Conservation (phyloP, 2,113 vertebrate genomes). For the Turnix velox region DNA sequence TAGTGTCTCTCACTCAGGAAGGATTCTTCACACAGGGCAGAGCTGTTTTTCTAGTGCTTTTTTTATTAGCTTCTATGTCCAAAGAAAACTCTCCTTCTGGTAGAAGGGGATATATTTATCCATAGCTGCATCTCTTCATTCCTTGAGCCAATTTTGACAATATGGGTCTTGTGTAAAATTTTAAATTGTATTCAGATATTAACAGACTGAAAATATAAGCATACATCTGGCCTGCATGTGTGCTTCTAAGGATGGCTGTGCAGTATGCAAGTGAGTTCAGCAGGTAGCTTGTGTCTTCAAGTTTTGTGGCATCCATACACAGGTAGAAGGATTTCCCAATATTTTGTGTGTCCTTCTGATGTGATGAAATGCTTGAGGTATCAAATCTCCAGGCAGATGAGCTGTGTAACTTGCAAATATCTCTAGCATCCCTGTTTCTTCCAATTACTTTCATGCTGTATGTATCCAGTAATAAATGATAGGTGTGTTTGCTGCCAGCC, state of each 20-base stretch:
- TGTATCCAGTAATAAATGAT: neutral
- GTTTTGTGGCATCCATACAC: neutral
- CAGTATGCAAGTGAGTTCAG: neutral
- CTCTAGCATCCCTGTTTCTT: neutral
- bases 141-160: neutral
- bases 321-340: neutral
- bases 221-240: neutral
- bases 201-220: neutral
- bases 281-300: neutral
- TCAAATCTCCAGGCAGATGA: neutral
- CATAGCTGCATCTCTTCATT: neutral
- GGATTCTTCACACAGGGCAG: neutral
- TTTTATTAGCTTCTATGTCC: neutral
- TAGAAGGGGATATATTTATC: neutral
- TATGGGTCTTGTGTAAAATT: slow-evolving; percentile 8
- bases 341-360: neutral
- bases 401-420: neutral
- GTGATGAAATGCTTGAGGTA: neutral
- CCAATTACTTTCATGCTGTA: neutral
- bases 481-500: neutral
- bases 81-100: neutral
- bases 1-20: neutral
- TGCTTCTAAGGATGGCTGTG: neutral
- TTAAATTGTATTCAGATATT: neutral
- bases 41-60: neutral